phyloP scores from a whole-genome alignment of 2,797 vertebrate species.

The Anniella stebbinsi region DNA sequence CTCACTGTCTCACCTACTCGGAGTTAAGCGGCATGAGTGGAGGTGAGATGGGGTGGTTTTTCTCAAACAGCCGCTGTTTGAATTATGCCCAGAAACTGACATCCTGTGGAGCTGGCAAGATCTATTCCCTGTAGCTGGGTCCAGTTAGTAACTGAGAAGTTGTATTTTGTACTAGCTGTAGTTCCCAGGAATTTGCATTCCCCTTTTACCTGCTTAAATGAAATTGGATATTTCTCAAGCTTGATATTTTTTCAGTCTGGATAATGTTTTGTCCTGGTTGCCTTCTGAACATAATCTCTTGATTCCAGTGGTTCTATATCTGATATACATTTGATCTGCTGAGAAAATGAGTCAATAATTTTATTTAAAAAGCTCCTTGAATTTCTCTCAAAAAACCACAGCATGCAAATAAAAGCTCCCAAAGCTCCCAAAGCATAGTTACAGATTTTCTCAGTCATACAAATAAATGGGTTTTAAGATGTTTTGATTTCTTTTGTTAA shows the following conservation, averaged over 20 bases:
- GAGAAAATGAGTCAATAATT: constrained; percentile 8
- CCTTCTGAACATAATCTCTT: not conserved
- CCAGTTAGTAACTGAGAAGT: not conserved
- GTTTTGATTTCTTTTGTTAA: not conserved
- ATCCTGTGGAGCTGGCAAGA: too few relatives aligned
- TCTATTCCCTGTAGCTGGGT: too few relatives aligned
- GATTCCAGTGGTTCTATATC: not conserved
- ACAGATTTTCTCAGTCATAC: not conserved
- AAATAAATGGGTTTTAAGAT: not conserved
- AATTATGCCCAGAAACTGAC: too few relatives aligned
- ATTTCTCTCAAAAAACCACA: not conserved
- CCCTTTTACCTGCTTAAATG: constrained; percentile 25
- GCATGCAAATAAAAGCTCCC: not conserved
- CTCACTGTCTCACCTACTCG: too few relatives aligned
- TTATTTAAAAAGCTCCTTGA: not conserved
- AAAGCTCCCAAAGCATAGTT: not conserved
- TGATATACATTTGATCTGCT: constrained; percentile 18
- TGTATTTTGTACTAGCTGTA: not conserved
- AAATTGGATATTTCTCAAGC: not conserved
- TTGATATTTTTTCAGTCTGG: not conserved
- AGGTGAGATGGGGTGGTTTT: too few relatives aligned
- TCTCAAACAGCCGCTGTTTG: too few relatives aligned
- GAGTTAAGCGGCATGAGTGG: too few relatives aligned
- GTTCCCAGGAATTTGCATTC: not conserved
- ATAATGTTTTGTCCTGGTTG: not conserved